phyloP scores from a whole-genome alignment of 2,113 vertebrate genomes.

The Dromiciops gliroides region DNA sequence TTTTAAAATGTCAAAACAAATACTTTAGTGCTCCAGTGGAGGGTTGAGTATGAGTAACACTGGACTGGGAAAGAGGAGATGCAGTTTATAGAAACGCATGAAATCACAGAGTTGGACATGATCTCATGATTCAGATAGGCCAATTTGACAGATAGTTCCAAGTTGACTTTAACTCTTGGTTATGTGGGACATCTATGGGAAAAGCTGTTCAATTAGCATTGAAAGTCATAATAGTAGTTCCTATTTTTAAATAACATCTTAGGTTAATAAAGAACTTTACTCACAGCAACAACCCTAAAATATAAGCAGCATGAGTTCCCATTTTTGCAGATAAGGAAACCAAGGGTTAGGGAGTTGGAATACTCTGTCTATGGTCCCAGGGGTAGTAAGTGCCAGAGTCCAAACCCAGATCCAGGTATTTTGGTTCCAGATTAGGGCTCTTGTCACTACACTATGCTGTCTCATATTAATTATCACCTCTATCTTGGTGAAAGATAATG shows the following conservation, averaged over 20 bases:
- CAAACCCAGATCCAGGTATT: background rate
- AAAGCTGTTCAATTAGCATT: background rate
- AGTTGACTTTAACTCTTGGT: background rate
- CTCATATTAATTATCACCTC: background rate
- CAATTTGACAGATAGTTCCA: background rate
- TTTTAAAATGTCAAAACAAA: constrained; percentile 53
- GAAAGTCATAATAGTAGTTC: background rate
- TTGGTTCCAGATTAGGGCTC: background rate
- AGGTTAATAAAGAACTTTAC: background rate
- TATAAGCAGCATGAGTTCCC: background rate
- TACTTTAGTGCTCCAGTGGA: constrained; percentile 30
- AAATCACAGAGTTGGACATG: background rate
- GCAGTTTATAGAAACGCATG: background rate
- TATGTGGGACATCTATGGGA: background rate
- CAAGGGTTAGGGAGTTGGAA: background rate
- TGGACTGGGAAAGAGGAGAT: background rate
- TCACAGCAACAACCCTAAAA: background rate
- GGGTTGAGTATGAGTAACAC: constrained; percentile 1
- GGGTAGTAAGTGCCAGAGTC: background rate
- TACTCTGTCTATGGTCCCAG: background rate
- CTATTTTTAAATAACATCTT: background rate
- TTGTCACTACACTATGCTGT: background rate
- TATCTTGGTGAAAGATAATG: background rate
- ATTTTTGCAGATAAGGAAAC: background rate
- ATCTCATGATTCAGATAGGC: background rate